Conservation (phyloP, 2,113 vertebrate genomes). For the Pimephales promelas region DNA sequence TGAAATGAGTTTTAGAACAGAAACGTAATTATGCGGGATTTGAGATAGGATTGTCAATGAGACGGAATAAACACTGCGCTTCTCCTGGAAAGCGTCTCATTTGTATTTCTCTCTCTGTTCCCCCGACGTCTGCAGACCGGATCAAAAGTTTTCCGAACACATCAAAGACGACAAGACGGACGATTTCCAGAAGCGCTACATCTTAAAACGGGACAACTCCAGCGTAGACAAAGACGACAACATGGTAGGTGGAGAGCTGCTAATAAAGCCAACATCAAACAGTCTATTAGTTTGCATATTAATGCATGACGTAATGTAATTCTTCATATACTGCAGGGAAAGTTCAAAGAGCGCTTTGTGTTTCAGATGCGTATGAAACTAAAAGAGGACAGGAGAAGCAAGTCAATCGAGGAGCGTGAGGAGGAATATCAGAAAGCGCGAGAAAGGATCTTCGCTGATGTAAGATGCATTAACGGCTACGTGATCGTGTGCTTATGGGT, state of each 20-base stretch:
- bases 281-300: background rate
- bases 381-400: slow-evolving; percentile 90
- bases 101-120: slow-evolving; percentile 28
- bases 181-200: slow-evolving; percentile 98
- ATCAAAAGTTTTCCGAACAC: slow-evolving; percentile 99
- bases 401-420: slow-evolving; percentile 96
- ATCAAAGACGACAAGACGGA: slow-evolving; percentile 96
- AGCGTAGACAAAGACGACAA: slow-evolving; percentile 96
- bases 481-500: background rate
- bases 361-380: slow-evolving; percentile 91
- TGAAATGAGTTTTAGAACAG: background rate
- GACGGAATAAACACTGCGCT: no score
- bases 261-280: background rate
- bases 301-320: background rate
- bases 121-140: slow-evolving; percentile 78
- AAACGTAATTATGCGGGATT: background rate
- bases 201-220: slow-evolving; percentile 98
- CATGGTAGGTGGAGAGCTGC: slow-evolving; percentile 74
- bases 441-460: slow-evolving; percentile 96
- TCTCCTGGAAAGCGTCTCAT: background rate
- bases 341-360: background rate
- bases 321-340: no score
- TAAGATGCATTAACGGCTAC: slow-evolving; percentile 65
- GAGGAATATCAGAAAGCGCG: slow-evolving; percentile 95
- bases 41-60: background rate